Conservation (phyloP, 1,140 invertebrate genomes). For the Lutraria rhynchaena region DNA sequence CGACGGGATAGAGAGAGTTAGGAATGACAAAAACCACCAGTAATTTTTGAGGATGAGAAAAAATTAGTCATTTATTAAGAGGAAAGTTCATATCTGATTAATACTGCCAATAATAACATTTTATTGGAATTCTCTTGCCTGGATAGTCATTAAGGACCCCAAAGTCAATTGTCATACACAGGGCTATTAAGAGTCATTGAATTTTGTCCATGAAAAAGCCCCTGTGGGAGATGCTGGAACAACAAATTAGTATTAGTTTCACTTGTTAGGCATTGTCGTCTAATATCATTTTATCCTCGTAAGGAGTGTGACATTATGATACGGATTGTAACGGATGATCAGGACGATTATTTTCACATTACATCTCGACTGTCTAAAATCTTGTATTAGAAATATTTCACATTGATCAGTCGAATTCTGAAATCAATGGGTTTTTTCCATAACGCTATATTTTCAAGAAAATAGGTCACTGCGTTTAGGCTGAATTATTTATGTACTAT, state of each 20-base stretch:
- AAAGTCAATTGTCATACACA: slow-evolving; percentile 57
- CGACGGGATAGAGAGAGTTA: too few species aligned
- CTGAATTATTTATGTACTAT: too few species aligned
- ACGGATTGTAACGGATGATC: background rate
- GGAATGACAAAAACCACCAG: slow-evolving; percentile 32
- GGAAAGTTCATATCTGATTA: slow-evolving; percentile 38
- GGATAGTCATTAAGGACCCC: slow-evolving; percentile 26
- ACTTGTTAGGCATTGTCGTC: slow-evolving; percentile 54
- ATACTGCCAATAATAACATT: slow-evolving; percentile 49
- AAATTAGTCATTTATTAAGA: slow-evolving; percentile 25
- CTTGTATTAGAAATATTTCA: too few species aligned
- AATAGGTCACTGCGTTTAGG: too few species aligned
- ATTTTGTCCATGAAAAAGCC: slow-evolving; percentile 42
- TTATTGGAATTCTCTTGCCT: slow-evolving; percentile 18
- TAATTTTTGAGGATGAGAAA: slow-evolving; percentile 8
- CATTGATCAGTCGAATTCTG: too few species aligned
- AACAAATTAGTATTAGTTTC: slow-evolving; percentile 60
- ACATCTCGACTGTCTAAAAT: too few species aligned
- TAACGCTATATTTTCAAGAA: too few species aligned
- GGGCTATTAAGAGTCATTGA: slow-evolving; percentile 52
- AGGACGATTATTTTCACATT: background rate
- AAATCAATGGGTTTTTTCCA: too few species aligned
- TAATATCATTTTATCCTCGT: slow-evolving; percentile 23
- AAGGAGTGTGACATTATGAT: slow-evolving; percentile 27
- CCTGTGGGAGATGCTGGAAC: slow-evolving; percentile 29